phyloP scores from a whole-genome alignment of 2,888 invertebrate species.

The Liopterus haemorrhoidalis region DNA sequence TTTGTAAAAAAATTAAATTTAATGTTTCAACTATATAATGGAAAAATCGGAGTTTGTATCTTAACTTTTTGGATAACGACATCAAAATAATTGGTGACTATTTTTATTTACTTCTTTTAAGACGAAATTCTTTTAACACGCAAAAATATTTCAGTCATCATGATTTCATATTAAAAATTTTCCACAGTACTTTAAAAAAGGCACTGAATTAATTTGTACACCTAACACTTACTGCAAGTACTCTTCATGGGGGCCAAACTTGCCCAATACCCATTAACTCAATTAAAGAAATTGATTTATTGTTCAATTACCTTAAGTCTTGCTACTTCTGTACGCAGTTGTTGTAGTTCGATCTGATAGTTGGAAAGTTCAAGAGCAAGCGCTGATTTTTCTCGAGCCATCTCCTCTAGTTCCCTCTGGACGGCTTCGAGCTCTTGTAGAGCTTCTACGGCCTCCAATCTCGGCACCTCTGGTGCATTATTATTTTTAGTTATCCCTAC shows the following conservation, averaged over 20 bases:
- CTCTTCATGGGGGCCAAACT: too few species aligned
- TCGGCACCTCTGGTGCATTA: constrained; percentile 38
- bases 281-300: constrained; percentile 3
- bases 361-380: constrained; percentile 61
- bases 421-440: constrained; percentile 61
- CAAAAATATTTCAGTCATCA: too few species aligned
- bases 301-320: constrained; percentile 57
- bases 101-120: too few species aligned
- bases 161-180: too few species aligned
- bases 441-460: constrained; percentile 40
- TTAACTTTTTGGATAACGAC: too few species aligned
- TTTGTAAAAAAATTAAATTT: too few species aligned
- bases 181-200: too few species aligned
- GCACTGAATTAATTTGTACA: too few species aligned
- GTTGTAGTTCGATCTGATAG: constrained; percentile 61
- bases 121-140: too few species aligned
- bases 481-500: constrained; percentile 39
- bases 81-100: too few species aligned
- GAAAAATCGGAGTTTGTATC: too few species aligned
- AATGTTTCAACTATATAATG: too few species aligned
- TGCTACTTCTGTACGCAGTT: constrained; percentile 62
- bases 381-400: constrained; percentile 59
- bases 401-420: constrained; percentile 57
- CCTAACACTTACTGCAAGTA: constrained; percentile 1
- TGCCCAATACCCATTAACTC: neutral